A percentile compares a stretch with the other conserved stretches of the same genome.
These are phyloP conservation scores for Tenthredo scrophulariae DNA, from an alignment of 2,888 invertebrate genomes.

Conservation along the genomic window DNA sequence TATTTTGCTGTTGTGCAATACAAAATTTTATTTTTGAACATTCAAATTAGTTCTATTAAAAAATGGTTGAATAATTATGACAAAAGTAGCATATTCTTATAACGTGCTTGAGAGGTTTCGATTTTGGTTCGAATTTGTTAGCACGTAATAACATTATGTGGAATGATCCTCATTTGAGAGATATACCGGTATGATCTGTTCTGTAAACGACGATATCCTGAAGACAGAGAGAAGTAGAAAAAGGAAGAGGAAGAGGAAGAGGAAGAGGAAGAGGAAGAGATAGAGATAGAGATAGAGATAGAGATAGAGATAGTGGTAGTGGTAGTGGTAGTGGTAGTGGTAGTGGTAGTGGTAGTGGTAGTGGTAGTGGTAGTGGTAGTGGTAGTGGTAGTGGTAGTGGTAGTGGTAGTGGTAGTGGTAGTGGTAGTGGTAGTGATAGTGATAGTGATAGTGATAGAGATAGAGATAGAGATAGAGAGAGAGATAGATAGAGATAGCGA, in stretches of 20 bases:
- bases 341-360: no score
- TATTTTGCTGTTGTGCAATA: slow-evolving; percentile 47
- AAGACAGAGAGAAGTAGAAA: neutral
- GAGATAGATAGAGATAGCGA: no score
- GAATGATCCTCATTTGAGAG: slow-evolving; percentile 67
- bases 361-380: no score
- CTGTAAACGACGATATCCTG: slow-evolving; percentile 60
- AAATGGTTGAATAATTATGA: slow-evolving; percentile 16
- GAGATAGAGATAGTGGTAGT: no score
- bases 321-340: no score
- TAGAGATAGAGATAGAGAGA: no score
- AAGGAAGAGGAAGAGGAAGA: slow-evolving; percentile 55
- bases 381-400: no score
- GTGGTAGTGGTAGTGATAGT: no score
- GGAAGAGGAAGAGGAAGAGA: slow-evolving; percentile 54
- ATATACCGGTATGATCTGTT: slow-evolving; percentile 65
- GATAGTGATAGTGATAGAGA: no score
- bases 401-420: no score
- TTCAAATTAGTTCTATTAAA: slow-evolving; percentile 42
- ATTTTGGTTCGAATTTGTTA: neutral
- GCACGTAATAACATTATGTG: neutral
- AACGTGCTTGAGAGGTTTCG: neutral
- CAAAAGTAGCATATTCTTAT: slow-evolving; percentile 38
- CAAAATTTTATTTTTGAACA: slow-evolving; percentile 47
- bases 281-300: no score